Evolutionary conservation across 2,113 vertebrate species (phyloP), one percentile per base, ranked within the genome.

Genomic region (Blennius ocellaris): DNA sequence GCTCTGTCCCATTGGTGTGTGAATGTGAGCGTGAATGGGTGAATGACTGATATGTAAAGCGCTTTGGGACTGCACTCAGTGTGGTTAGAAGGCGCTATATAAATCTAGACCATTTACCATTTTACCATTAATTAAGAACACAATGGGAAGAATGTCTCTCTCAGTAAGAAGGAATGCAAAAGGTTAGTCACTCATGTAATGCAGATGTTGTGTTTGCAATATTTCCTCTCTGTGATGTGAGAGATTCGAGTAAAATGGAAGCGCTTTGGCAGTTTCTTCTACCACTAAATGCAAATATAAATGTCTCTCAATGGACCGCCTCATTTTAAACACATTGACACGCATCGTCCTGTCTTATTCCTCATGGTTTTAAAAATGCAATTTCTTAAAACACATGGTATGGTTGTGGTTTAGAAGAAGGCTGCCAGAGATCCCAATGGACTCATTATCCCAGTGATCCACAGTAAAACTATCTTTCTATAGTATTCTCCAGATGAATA

Each of bases 381-480:
- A 30, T 30, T 30, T 30, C 21, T 30, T 30, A 30, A 30, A 2
- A 30, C 21, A 30, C 21, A 30, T 30, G 21, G 21, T 14, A 21
- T 10, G 6, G 30, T 8, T 4, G 30, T 6, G 38, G 44, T 49
- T 50, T 41, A 61, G 49, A 1, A 7, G 39, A 36, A 51, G 15
- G 54, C 61, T 12, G 69, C 11, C 40, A 39, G 45, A 43, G 52
- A 45, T 69, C 64, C 52, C 64, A 17, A 0, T 5, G 49, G 69
- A 45, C 70, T 63, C 70, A 69, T 73, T 73, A 68, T 56, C 68
- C 21, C 55, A 73, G 55, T 56, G 37, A 68, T 57, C 38, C 39
- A 63, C 50, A 10, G 11, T 16, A 16, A 5, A 52, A 38, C 43
- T 57, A 51, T 57, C 7, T 72, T 6, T 44, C 56, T 16, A 39